Evolutionary conservation across 1,140 invertebrate species (phyloP), one percentile per base, ranked within the genome.

Genomic region (Meloidogyne floridensis): DNA sequence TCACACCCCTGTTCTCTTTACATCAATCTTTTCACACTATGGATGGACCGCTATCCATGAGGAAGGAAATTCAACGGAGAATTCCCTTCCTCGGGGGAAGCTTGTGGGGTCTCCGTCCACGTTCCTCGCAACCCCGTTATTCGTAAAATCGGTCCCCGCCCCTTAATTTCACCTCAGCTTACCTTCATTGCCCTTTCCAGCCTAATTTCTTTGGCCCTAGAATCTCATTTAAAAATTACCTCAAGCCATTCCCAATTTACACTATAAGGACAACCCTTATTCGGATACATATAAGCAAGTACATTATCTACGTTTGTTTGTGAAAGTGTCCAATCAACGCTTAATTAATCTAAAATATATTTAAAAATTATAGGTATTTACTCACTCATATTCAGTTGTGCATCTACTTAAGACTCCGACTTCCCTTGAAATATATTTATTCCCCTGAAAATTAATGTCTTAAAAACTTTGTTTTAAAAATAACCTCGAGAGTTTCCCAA

Each of bases 371-470:
- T n/a, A 77, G 0, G 6, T 70, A n/a, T 1, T 42, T 32, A 5
- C 53, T 47, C 9, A 79, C 77, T 79, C 56, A 20, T 79, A 10
- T 76, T 86, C 84, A 5, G 18, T 47, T 54, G 87, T 80, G 0
- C 86, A 51, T 8, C 78, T 87, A 51, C 86, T 83, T 32, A 32
- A 32, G n/a, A 87, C 85, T 65, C 85, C 83, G 47, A 86, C 80
- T 8, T 43, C n/a, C n/a, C 85, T 13, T 2, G 65, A 47, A 56
- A 87, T 79, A 59, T 86, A 82, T 10, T 81, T 43, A 8, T 77
- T 69, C 20, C 86, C 85, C 84, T 86, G 56, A 56, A 84, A 6
- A 65, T 65, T 65, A 7, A 65, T 59, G 32, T 32, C 32, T 32
- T 3, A 73, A 32, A 71, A 77, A 10, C 18, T 18, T 69, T 80